Base-by-base conservation (phyloP, 2,888 invertebrate species). In the Napeogenes sylphis region DNA sequence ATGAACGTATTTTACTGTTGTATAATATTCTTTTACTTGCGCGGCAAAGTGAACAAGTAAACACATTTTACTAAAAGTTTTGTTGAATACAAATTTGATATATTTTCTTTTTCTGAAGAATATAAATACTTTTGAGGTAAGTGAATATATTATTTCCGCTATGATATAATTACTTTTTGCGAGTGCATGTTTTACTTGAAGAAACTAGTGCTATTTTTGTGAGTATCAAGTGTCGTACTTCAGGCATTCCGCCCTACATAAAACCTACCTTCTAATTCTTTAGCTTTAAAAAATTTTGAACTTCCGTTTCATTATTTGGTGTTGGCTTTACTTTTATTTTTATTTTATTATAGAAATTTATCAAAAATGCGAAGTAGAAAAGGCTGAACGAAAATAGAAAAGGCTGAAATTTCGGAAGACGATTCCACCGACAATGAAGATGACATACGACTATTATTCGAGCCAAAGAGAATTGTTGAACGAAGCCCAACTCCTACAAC, bases 341-440 rank as follows among this genome's bases (percentile, higher is more conserved):
- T 69, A 70, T 71, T 72, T 64, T 35, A 67, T 71, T 71, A 68
- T 72, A 71, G 67, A 71, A 69, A 72, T 71, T 70, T 68, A 74
- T 72, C 72, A 42, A 71, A 72, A 75, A 74, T 73, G 74, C 69
- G 21, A n/a, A n/a, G n/a, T n/a, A 69, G 72, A 73, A 73, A 73
- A 71, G 70, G 67, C 70, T 67, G 73, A 74, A 71, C n/a, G n/a
- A n/a, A n/a, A n/a, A n/a, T 68, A 69, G 72, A 73, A 73, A 73
- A 71, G 70, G 67, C 70, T 67, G 73, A 74, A 71, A 72, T 74
- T 70, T 73, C 72, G 64, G 73, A 73, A 68, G 73, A 75, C 69
- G 73, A 73, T 68, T 71, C 70, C 66, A 73, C 66, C 69, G 71
- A 71, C 65, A 72, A 71, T 71, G 70, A 73, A 71, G 72, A 75